Base-by-base conservation (phyloP, 1,140 invertebrate genomes). In the Saxidomus purpurata region DNA sequence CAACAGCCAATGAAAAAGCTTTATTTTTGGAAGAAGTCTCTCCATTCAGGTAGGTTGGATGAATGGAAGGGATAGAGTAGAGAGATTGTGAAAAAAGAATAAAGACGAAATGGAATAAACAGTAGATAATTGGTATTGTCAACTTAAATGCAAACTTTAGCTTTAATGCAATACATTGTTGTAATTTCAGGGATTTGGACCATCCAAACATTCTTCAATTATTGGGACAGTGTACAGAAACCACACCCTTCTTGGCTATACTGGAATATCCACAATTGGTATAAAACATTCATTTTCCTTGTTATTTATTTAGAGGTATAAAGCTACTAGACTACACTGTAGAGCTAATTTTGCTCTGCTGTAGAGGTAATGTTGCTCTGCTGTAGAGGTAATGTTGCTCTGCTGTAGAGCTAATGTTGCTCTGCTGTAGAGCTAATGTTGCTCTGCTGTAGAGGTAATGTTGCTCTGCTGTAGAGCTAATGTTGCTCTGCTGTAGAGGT, bases 11-110 rank as follows among this genome's bases (percentile, higher is more conserved):
- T 38, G 97, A 98, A 89, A 97, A 97, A 92, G 96, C 97, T 28
- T 96, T 97, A 93, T 98, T 98, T 92, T 95, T 98, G 1, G 97
- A 97, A 90, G 97, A 98, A 94, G 97, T 97, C 0, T 95, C 96
- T 31, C 97, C 97, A 22, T 98, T 97, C 92, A 95, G 95, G 96
- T 96, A 89, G 89, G n/a, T 74, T 40, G n/a, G n/a, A n/a, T n/a
- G 52, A 15, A 55, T 55, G 15, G 15, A 55, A 55, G n/a, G 15
- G 52, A 55, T 15, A 55, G n/a, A 15, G 15, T 55, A 15, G n/a
- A 55, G 15, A 15, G 15, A 15, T n/a, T 55, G 15, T 55, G n/a
- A 55, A 55, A 55, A 55, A 55, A 55, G n/a, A 15, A n/a, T n/a
- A 55, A 15, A n/a, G n/a, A n/a, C n/a, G n/a, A n/a, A n/a, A n/a